Percentiles rank a stretch among this genome's conserved stretches.
Evolutionary conservation across 2,797 vertebrate species (phyloP).

Genomic region (Diplodus puntazzo): DNA sequence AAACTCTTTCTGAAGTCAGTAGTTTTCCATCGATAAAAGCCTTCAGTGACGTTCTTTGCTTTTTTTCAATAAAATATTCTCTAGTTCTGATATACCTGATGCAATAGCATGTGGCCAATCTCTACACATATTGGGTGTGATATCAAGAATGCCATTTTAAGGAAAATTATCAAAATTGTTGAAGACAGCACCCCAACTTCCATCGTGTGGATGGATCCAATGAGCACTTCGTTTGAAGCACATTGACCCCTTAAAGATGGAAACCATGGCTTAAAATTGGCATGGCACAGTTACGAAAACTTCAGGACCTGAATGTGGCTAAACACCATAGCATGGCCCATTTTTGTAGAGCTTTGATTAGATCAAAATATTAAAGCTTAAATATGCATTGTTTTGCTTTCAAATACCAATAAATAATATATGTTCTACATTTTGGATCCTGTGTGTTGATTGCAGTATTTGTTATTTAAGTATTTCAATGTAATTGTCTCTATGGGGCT

Average conservation of each 20-base stretch:
- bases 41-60: no score
- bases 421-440: background rate
- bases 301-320: background rate
- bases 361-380: background rate
- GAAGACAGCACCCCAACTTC: background rate
- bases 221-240: background rate
- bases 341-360: conserved; percentile 13
- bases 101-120: background rate
- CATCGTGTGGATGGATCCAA: no score
- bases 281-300: background rate
- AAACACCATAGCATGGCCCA: background rate
- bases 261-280: background rate
- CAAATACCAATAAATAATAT: conserved; percentile 18
- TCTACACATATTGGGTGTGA: background rate
- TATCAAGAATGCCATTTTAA: background rate
- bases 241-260: background rate
- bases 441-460: background rate
- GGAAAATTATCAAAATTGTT: background rate
- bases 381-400: conserved; percentile 10
- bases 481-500: background rate
- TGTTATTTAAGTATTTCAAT: background rate
- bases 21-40: no score
- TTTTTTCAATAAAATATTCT: no score
- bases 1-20: no score
- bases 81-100: no score